Conservation (phyloP, 2,113 vertebrate genomes). For the Manacus vitellinus region DNA sequence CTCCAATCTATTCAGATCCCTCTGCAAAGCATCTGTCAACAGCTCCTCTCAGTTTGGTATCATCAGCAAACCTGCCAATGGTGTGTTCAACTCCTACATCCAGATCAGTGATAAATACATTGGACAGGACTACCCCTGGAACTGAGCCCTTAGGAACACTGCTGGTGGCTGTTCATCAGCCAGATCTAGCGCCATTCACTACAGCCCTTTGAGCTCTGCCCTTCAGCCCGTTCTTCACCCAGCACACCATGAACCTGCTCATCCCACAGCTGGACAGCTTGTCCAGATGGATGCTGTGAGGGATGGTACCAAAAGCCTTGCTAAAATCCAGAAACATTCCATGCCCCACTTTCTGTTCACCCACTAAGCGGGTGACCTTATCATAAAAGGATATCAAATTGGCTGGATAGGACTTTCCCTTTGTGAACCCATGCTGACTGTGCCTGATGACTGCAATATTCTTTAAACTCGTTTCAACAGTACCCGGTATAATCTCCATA, state of each 20-base stretch:
- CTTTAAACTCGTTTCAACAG: not conserved
- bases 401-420: not conserved
- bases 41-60: not conserved
- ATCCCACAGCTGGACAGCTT: not conserved
- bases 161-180: not conserved
- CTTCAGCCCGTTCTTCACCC: not conserved
- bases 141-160: not conserved
- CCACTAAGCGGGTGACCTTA: not conserved
- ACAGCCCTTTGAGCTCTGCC: not conserved
- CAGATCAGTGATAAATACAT: not conserved
- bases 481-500: not conserved
- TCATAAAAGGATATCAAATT: not conserved
- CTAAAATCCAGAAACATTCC: not conserved
- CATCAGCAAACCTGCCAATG: not conserved
- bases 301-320: not conserved
- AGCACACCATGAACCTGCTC: not conserved
- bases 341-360: not conserved
- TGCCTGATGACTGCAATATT: not conserved
- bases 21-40: not conserved
- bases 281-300: not conserved
- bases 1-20: not conserved
- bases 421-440: not conserved
- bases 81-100: not conserved
- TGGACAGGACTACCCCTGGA: not conserved
- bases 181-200: not conserved